Base-by-base conservation (phyloP, 2,797 vertebrate species). In the Helicolenus hilgendorfi region DNA sequence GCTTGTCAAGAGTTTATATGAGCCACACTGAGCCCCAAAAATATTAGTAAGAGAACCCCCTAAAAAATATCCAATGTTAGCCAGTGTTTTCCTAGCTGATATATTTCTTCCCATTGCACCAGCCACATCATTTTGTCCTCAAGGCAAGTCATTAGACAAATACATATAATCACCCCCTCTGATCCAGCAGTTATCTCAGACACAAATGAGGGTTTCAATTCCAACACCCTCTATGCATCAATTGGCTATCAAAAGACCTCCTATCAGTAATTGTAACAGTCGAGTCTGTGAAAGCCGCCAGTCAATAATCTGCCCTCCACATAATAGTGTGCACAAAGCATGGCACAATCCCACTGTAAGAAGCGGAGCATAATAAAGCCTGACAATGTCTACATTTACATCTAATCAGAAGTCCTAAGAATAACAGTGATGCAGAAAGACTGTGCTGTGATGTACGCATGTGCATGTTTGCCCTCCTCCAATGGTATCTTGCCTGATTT, bases 401-500 rank as follows among this genome's bases (percentile, higher is more conserved):
- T 72, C 11, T 14, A 76, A 41, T 73, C 29, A 24, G 4, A 55
- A 59, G 9, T 71, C 24, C 18, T 59, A 27, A 73, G 45, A 83
- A 82, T 38, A 77, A 86, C 86, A 87, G 64, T 76, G 96, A 96
- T 96, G 91, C 96, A 96, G 97, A 92, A 98, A 97, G 94, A 97
- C 97, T 95, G 96, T 4, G 95, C 96, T 96, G 96, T 84, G 78
- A 71, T 79, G 84, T 86, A 72, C 69, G 95, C 96, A 96, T 94
- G 96, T 89, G 89, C 92, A 94, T 87, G 96, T 83, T 90, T 92
- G 92, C 88, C 93, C 85, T 95, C 91, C 87, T 94, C 86, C 85
- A 77, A 87, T 86, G 87, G 92, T 95, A 97, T 97, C 94, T 49
- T 98, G 97, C 97, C 96, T 97, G 96, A 89, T 81, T 91, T 89